phyloP scores from a whole-genome alignment of 2,888 invertebrate species.

The Tenodera sinensis region DNA sequence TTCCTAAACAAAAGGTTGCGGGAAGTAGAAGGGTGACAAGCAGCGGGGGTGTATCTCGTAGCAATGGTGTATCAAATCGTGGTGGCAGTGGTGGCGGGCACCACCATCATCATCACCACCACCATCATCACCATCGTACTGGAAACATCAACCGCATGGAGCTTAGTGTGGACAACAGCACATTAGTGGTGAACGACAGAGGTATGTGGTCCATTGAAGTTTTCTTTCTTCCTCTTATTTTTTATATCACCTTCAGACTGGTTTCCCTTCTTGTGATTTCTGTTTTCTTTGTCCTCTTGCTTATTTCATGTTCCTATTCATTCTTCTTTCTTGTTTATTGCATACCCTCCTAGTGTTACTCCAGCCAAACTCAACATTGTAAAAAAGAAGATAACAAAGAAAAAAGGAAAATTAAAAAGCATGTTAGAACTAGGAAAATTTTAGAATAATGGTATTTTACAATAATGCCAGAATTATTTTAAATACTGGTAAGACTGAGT shows the following conservation, averaged over 20 bases:
- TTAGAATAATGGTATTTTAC: too few species aligned
- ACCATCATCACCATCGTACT: neutral
- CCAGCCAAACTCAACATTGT: too few species aligned
- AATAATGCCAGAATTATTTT: too few species aligned
- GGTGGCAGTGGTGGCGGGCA: neutral
- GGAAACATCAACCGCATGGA: neutral
- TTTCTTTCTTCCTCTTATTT: neutral
- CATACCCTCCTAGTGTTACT: too few species aligned
- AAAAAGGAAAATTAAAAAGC: too few species aligned
- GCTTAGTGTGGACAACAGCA: neutral
- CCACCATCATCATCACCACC: neutral
- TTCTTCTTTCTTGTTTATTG: neutral
- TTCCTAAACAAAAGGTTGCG: constrained; percentile 31
- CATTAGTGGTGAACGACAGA: neutral
- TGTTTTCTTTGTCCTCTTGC: neutral
- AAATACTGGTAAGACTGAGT: too few species aligned
- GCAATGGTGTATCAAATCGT: constrained; percentile 5
- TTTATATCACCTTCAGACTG: neutral
- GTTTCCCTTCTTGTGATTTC: neutral
- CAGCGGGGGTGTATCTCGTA: neutral
- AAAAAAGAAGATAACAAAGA: too few species aligned
- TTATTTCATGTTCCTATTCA: too few species aligned
- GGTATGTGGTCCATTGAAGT: neutral
- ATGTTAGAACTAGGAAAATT: too few species aligned
- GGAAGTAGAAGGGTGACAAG: neutral